A percentile compares a stretch with the other conserved stretches of the same genome.
Conservation (phyloP, 2,888 invertebrate species). For the Eurytoma adleriae region DNA sequence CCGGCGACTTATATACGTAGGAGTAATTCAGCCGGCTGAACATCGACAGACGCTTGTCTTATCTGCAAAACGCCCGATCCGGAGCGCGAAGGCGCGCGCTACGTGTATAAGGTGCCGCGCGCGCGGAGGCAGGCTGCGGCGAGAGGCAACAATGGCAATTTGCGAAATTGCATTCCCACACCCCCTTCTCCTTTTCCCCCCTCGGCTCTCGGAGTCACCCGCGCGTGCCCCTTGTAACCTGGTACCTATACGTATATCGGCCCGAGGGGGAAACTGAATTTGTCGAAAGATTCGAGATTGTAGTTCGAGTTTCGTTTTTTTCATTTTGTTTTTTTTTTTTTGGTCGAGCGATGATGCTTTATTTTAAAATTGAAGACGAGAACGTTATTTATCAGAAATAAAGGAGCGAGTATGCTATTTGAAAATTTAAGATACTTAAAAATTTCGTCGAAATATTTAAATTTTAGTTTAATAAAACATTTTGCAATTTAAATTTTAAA, state of each 20-base stretch:
- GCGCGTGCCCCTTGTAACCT: too few species aligned
- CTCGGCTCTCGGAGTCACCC: too few species aligned
- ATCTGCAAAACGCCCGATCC: conserved; percentile 58
- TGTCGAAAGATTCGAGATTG: conserved; percentile 20
- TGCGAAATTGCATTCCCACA: conserved; percentile 40
- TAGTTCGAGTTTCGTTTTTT: neutral
- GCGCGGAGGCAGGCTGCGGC: neutral
- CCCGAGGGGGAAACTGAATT: conserved; percentile 3
- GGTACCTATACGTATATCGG: too few species aligned
- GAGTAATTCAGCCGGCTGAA: conserved; percentile 65
- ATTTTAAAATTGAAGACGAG: too few species aligned
- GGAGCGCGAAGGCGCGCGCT: neutral
- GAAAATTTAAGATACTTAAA: too few species aligned
- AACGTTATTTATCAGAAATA: too few species aligned
- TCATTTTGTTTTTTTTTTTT: neutral
- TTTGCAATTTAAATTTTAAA: too few species aligned
- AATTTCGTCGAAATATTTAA: too few species aligned
- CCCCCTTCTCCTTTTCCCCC: too few species aligned
- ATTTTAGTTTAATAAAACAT: too few species aligned
- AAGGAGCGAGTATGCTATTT: too few species aligned
- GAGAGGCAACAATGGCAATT: conserved; percentile 42
- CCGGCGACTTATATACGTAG: conserved; percentile 61
- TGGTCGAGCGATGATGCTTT: too few species aligned
- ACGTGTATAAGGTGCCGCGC: neutral
- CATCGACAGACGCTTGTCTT: conserved; percentile 65